Evolutionary conservation across 2,113 vertebrate genomes (phyloP).

Genomic region (Lepus timidus): DNA sequence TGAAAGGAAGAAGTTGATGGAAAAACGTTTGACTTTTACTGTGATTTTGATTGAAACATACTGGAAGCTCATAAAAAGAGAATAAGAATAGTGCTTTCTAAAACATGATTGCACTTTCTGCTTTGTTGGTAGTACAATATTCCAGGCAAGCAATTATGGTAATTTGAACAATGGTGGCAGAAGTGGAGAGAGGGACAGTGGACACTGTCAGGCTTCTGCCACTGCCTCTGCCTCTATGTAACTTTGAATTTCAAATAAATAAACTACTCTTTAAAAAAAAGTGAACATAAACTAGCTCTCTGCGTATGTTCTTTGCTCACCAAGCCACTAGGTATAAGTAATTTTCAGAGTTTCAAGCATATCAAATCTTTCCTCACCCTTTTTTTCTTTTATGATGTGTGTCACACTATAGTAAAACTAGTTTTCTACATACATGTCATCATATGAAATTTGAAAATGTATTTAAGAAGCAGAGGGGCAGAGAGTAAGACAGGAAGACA

Average conservation of each 20-base stretch:
- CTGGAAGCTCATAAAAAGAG: not conserved
- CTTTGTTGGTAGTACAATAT: not conserved
- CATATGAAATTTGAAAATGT: not conserved
- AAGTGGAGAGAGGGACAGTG: not conserved
- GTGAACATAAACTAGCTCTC: not conserved
- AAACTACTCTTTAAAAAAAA: not conserved
- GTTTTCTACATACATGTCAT: not conserved
- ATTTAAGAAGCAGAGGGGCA: too few relatives aligned
- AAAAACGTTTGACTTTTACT: not conserved
- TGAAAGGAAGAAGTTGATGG: not conserved
- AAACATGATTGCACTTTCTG: not conserved
- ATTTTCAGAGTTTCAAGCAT: not conserved
- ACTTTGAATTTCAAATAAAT: too few relatives aligned
- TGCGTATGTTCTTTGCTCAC: fast-evolving
- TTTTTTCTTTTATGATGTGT: not conserved
- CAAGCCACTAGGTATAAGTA: not conserved
- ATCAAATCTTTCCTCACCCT: not conserved
- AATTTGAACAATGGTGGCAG: not conserved
- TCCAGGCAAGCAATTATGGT: not conserved
- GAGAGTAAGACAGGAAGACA: too few relatives aligned
- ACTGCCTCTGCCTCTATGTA: too few relatives aligned
- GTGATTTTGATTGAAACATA: not conserved
- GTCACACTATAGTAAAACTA: not conserved
- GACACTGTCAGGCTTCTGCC: not conserved
- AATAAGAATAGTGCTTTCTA: not conserved